These are phyloP conservation scores for Clitarchus hookeri DNA, from an alignment of 2,888 invertebrate species.

Conservation along the genomic window DNA sequence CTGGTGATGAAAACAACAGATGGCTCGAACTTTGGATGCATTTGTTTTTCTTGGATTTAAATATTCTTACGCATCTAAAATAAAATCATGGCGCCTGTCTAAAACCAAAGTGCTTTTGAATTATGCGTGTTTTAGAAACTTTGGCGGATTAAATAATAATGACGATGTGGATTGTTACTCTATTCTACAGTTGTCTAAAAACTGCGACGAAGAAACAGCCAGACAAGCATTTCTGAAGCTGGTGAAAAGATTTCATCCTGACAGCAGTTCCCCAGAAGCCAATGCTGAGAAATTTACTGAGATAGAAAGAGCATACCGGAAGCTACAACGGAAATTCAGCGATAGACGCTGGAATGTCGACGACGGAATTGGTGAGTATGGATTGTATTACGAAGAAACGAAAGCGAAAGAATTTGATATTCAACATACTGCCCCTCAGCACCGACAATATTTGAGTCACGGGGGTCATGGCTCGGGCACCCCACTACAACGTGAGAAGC, in stretches of 20 bases:
- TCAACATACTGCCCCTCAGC: slow-evolving; percentile 85
- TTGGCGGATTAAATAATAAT: not conserved
- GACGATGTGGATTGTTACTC: slow-evolving; percentile 60
- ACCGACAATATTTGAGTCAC: slow-evolving; percentile 79
- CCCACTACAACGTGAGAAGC: slow-evolving; percentile 76
- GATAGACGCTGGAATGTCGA: slow-evolving; percentile 61
- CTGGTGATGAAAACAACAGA: no score
- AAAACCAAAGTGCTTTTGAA: no score
- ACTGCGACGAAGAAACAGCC: slow-evolving; percentile 73
- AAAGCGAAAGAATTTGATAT: slow-evolving; percentile 66
- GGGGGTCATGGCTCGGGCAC: slow-evolving; percentile 81
- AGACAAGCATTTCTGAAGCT: slow-evolving; percentile 72
- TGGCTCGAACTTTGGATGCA: no score
- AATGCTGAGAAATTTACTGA: slow-evolving; percentile 73
- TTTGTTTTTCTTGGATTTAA: no score
- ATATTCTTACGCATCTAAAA: no score
- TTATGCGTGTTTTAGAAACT: not conserved
- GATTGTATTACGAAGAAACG: slow-evolving; percentile 51
- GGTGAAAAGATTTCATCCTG: slow-evolving; percentile 85
- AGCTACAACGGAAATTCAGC: slow-evolving; percentile 69
- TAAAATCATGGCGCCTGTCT: no score
- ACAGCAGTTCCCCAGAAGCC: slow-evolving; percentile 74
- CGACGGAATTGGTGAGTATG: slow-evolving; percentile 51
- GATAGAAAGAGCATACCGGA: slow-evolving; percentile 75
- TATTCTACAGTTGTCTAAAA: slow-evolving; percentile 66